Conservation (phyloP, 2,797 vertebrate species). For the Spheniscus humboldti region DNA sequence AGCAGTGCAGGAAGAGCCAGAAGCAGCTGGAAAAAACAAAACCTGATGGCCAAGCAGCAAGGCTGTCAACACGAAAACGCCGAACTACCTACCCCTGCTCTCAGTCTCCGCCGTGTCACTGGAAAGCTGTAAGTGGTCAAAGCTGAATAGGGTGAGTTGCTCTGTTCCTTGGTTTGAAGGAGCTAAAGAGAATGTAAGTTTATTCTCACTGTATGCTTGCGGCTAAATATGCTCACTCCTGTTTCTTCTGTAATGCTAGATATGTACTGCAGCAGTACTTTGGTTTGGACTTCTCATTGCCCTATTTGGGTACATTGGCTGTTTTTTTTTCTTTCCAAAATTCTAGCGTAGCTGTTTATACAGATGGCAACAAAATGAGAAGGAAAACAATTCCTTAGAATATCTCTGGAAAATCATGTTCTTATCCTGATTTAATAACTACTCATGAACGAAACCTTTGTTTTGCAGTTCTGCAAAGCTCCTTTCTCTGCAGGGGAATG, state of each 20-base stretch:
- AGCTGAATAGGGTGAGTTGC: not conserved
- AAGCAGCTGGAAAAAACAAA: not conserved
- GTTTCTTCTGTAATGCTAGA: not conserved
- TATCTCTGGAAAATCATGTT: not conserved
- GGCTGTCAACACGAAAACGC: accelerated
- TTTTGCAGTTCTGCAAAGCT: not conserved
- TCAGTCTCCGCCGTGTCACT: not conserved
- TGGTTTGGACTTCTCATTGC: not conserved
- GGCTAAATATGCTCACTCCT: not conserved
- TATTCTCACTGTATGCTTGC: not conserved
- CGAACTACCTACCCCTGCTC: not conserved
- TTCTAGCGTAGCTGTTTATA: not conserved
- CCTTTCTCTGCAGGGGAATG: not conserved
- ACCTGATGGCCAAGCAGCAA: not conserved
- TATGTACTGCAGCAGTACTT: not conserved
- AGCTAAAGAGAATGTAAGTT: not conserved
- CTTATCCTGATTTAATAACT: not conserved
- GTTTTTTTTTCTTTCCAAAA: not conserved
- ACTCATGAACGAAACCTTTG: not conserved
- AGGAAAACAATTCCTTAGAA: not conserved
- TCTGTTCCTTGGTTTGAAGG: not conserved
- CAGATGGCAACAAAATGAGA: not conserved
- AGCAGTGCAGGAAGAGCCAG: not conserved
- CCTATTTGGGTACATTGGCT: not conserved
- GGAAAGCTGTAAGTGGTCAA: not conserved